A percentile compares a stretch with the other conserved stretches of the same genome.
These are phyloP conservation scores for Drepana falcataria DNA, from an alignment of 2,888 invertebrate genomes.

Conservation along the genomic window DNA sequence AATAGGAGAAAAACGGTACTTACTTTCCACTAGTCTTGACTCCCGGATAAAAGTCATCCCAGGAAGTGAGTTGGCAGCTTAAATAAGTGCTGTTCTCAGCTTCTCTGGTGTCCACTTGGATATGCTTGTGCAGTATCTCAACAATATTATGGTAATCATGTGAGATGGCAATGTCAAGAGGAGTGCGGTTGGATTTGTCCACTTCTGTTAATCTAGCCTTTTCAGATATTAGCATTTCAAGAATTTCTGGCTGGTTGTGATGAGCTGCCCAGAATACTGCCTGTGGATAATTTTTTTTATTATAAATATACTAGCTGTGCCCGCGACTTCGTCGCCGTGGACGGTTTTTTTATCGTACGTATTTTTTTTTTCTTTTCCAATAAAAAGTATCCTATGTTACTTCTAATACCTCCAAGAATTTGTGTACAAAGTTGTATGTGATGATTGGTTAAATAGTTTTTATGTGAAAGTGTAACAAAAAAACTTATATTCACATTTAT, in stretches of 20 bases:
- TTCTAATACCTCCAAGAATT: no score
- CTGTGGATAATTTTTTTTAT: constrained; percentile 49
- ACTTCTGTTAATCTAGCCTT: constrained; percentile 70
- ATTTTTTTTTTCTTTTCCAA: no score
- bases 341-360: no score
- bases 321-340: no score
- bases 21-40: constrained; percentile 51
- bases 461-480: no score
- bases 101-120: constrained; percentile 26
- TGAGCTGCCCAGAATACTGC: constrained; percentile 81
- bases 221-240: constrained; percentile 72
- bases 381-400: no score
- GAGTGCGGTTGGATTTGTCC: constrained; percentile 71
- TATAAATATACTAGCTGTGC: no score
- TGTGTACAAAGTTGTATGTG: no score
- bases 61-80: constrained; percentile 37
- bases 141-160: constrained; percentile 72
- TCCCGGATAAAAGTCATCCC: constrained; percentile 76
- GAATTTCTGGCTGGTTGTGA: constrained; percentile 73
- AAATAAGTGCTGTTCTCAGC: constrained; percentile 24
- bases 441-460: no score
- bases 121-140: constrained; percentile 56
- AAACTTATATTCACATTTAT: no score
- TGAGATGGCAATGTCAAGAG: constrained; percentile 72
- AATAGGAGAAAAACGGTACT: constrained; percentile 9